phyloP scores from a whole-genome alignment of 2,888 invertebrate genomes.

The Eugnorisma glareosa region DNA sequence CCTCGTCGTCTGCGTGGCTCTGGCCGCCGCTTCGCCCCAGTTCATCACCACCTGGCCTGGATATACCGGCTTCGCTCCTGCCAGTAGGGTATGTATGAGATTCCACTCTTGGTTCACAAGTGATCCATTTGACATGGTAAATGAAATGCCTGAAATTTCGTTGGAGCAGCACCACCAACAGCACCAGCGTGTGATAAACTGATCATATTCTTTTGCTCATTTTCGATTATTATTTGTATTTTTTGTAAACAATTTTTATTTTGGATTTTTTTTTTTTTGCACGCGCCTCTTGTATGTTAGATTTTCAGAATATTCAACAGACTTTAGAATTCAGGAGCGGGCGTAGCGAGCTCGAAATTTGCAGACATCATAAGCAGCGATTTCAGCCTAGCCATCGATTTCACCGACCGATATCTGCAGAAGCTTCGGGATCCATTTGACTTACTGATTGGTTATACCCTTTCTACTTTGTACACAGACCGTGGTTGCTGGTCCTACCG shows the following conservation, averaged over 20 bases:
- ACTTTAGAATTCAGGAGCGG: no score
- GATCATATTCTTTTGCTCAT: neutral
- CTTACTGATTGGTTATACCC: neutral
- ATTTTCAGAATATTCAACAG: no score
- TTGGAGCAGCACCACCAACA: neutral
- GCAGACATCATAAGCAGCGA: neutral
- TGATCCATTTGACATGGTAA: neutral
- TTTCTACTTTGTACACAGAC: constrained; percentile 74
- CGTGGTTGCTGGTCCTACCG: constrained; percentile 85
- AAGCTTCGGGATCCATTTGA: neutral
- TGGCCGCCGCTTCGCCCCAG: constrained; percentile 86
- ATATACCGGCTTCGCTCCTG: constrained; percentile 61
- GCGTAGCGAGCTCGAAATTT: no score
- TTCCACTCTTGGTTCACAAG: neutral
- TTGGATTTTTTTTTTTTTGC: no score
- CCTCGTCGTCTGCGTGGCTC: constrained; percentile 84
- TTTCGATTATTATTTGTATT: no score
- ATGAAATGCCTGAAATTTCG: neutral
- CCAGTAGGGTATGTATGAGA: constrained; percentile 74
- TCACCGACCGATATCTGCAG: neutral
- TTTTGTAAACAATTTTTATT: no score
- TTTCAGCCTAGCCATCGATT: neutral
- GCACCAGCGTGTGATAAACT: neutral
- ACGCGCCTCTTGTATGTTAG: no score
- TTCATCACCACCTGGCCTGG: constrained; percentile 75